Evolutionary conservation across 2,113 vertebrate genomes (phyloP).

Genomic region (Emberiza fucata): DNA sequence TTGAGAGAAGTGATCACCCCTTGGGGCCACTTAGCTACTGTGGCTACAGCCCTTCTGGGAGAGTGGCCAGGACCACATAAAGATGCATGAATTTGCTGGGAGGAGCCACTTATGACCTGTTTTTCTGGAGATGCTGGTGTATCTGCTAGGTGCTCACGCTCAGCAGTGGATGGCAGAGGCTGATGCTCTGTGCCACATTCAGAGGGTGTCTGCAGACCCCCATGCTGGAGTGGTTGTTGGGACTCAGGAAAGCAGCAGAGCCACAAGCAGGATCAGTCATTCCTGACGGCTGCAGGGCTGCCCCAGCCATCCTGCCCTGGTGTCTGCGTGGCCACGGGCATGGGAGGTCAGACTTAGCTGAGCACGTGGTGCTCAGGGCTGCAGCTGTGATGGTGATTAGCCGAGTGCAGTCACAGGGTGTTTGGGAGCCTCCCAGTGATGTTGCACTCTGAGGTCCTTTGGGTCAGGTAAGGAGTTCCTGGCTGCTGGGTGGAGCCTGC

Average conservation of each 20-base stretch:
- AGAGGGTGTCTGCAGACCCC: neutral
- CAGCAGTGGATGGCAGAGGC: neutral
- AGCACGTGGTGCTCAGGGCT: neutral
- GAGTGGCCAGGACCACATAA: neutral
- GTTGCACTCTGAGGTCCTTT: fast-evolving
- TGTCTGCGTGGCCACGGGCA: fast-evolving
- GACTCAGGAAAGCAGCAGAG: neutral
- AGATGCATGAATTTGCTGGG: neutral
- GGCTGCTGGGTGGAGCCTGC: neutral
- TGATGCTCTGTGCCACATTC: neutral
- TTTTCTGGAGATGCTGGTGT: neutral
- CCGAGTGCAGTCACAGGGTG: fast-evolving
- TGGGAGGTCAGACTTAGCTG: neutral
- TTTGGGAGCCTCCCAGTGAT: fast-evolving
- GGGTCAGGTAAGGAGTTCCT: neutral
- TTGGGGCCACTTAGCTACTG: neutral
- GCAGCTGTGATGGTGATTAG: fast-evolving
- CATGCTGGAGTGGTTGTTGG: fast-evolving
- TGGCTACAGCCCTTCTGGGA: neutral
- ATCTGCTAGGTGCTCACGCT: neutral
- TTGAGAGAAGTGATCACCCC: neutral
- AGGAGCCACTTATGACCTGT: slow-evolving; percentile 4
- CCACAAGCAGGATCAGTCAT: neutral
- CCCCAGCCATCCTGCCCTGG: neutral
- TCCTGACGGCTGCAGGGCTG: fast-evolving